These are phyloP conservation scores for Drosophila ananassae DNA, from an alignment of 1,140 invertebrate species.

Conservation along the genomic window DNA sequence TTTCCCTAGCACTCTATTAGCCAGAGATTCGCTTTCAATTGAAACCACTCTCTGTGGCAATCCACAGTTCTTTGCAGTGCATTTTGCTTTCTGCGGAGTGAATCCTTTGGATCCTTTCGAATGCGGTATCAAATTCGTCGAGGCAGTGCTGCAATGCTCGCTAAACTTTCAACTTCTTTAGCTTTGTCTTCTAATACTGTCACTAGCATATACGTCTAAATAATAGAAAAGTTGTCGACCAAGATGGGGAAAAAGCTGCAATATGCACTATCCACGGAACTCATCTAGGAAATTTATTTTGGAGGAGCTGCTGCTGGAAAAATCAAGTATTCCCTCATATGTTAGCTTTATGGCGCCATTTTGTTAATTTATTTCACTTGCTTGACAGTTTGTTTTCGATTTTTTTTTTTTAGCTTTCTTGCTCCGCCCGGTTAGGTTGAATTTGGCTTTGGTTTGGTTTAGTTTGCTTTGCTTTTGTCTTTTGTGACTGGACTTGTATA, in stretches of 20 bases:
- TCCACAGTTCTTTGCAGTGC: not conserved
- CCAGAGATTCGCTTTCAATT: slow-evolving; percentile 31
- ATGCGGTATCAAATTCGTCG: slow-evolving; percentile 27
- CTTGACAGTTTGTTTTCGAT: slow-evolving; percentile 76
- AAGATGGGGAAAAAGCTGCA: slow-evolving; percentile 40
- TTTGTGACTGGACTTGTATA: slow-evolving; percentile 30
- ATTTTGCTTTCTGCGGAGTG: not conserved
- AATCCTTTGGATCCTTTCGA: not conserved
- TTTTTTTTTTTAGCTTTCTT: slow-evolving; percentile 39
- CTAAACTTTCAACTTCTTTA: slow-evolving; percentile 31
- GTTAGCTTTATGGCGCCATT: slow-evolving; percentile 80
- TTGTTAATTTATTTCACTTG: slow-evolving; percentile 82
- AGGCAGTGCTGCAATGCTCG: slow-evolving; percentile 4
- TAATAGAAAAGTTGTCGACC: slow-evolving; percentile 72
- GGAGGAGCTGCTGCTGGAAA: slow-evolving; percentile 48
- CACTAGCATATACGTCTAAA: slow-evolving; percentile 75
- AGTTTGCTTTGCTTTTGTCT: slow-evolving; percentile 58
- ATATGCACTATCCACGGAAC: slow-evolving; percentile 20
- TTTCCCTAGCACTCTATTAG: slow-evolving; percentile 13
- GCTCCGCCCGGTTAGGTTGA: slow-evolving; percentile 37
- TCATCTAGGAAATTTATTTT: slow-evolving; percentile 56
- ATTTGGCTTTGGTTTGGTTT: slow-evolving; percentile 30
- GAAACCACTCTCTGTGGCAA: not conserved
- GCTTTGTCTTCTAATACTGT: slow-evolving; percentile 53
- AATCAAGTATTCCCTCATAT: slow-evolving; percentile 78